A percentile compares a stretch with the other conserved stretches of the same genome.
Evolutionary conservation across 2,797 vertebrate species (phyloP).

Genomic region (Etheostoma nigrum): DNA sequence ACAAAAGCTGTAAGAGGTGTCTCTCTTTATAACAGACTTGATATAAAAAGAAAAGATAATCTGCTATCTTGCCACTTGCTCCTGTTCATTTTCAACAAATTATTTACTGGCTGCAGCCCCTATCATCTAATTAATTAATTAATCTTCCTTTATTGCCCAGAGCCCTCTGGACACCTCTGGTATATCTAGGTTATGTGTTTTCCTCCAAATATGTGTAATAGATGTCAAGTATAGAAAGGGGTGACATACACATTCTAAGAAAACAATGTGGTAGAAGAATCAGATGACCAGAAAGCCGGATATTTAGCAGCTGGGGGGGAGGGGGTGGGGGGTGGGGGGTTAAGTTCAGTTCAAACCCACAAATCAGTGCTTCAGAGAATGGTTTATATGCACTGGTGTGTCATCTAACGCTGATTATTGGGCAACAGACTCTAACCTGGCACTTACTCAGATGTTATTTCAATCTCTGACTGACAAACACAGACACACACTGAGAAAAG

Average conservation of each 20-base stretch:
- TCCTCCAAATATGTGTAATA: not conserved
- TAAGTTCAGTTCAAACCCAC: slow-evolving; percentile 20
- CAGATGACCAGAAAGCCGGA: not conserved
- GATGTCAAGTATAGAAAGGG: not conserved
- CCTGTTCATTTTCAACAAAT: slow-evolving; percentile 28
- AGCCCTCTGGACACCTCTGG: not conserved
- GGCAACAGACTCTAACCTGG: slow-evolving; percentile 51
- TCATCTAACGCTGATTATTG: slow-evolving; percentile 51
- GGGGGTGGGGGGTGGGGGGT: not conserved
- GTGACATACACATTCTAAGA: not conserved
- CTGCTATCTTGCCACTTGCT: not conserved
- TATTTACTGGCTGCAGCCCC: slow-evolving; percentile 2
- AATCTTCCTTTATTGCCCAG: not conserved
- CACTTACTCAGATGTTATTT: slow-evolving; percentile 68
- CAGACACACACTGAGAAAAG: slow-evolving; percentile 64
- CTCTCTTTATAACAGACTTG: slow-evolving; percentile 1
- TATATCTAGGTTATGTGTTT: not conserved
- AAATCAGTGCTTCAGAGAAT: slow-evolving; percentile 5
- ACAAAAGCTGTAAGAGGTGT: not conserved
- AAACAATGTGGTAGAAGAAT: slow-evolving; percentile 11
- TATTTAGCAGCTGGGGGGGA: slow-evolving; percentile 26
- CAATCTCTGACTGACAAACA: slow-evolving; percentile 68
- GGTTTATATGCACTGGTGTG: slow-evolving; percentile 10
- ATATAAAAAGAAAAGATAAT: not conserved
- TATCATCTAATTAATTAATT: not conserved